phyloP scores from a whole-genome alignment of 2,797 vertebrate genomes.

The Pteropus rufus region DNA sequence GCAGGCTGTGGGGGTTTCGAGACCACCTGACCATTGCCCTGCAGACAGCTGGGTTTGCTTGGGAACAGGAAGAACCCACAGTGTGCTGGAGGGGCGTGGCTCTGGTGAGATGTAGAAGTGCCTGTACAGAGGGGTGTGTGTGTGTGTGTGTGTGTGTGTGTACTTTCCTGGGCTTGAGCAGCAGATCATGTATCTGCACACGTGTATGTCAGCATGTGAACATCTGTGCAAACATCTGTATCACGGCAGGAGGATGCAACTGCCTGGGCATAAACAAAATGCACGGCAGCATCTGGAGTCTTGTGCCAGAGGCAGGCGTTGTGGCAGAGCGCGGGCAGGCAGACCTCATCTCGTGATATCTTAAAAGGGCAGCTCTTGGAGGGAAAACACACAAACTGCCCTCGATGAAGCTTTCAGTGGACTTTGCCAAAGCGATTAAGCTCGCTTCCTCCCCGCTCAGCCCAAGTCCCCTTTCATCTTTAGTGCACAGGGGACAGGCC shows the following conservation, averaged over 20 bases:
- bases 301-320: not conserved
- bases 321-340: not conserved
- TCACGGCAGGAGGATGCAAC: not conserved
- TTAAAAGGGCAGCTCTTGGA: no score
- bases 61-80: not conserved
- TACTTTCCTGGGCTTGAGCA: not conserved
- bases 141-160: not conserved
- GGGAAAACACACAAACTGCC: no score
- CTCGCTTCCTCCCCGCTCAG: no score
- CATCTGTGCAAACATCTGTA: conserved; percentile 55
- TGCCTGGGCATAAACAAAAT: not conserved
- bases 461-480: no score
- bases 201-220: not conserved
- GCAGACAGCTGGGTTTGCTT: not conserved
- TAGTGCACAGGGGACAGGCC: fast-evolving
- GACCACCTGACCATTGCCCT: not conserved
- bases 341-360: no score
- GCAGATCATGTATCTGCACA: not conserved
- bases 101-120: not conserved
- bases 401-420: no score
- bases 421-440: no score
- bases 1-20: not conserved
- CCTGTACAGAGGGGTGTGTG: fast-evolving
- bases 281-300: not conserved
- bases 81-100: not conserved